Percentiles rank a stretch among this genome's conserved stretches.
phyloP scores from a whole-genome alignment of 2,797 vertebrate species.

The Hoplostethus mediterraneus region DNA sequence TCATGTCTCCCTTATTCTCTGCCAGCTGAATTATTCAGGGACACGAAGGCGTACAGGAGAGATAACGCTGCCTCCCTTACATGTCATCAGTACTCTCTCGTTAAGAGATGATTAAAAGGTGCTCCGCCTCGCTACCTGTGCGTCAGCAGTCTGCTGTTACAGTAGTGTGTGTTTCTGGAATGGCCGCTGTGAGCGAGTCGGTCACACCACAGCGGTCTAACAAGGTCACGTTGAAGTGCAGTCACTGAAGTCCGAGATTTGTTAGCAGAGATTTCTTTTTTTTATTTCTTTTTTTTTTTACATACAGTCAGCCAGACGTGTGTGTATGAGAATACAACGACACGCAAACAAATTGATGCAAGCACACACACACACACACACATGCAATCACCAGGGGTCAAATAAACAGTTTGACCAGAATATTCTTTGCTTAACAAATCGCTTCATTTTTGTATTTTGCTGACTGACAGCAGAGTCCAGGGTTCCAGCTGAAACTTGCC shows the following conservation, averaged over 20 bases:
- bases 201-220: conserved; percentile 58
- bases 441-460: conserved; percentile 43
- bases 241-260: conserved; percentile 58
- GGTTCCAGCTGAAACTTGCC: conserved; percentile 48
- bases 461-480: conserved; percentile 32
- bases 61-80: conserved; percentile 53
- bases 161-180: conserved; percentile 50
- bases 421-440: conserved; percentile 52
- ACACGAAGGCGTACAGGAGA: conserved; percentile 65
- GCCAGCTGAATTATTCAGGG: conserved; percentile 72
- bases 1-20: conserved; percentile 66
- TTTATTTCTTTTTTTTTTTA: too few relatives aligned
- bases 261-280: conserved; percentile 41
- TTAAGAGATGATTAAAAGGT: conserved; percentile 76
- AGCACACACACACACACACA: background rate
- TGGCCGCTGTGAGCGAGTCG: conserved; percentile 46
- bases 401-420: conserved; percentile 38
- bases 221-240: conserved; percentile 76
- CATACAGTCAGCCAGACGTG: conserved; percentile 45
- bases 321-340: conserved; percentile 42
- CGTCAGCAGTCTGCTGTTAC: conserved; percentile 64
- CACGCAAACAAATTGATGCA: background rate
- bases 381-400: conserved; percentile 23
- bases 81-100: conserved; percentile 62
- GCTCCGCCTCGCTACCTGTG: conserved; percentile 43